Conservation (phyloP, 2,888 invertebrate species). For the Gymnocheta viridis region DNA sequence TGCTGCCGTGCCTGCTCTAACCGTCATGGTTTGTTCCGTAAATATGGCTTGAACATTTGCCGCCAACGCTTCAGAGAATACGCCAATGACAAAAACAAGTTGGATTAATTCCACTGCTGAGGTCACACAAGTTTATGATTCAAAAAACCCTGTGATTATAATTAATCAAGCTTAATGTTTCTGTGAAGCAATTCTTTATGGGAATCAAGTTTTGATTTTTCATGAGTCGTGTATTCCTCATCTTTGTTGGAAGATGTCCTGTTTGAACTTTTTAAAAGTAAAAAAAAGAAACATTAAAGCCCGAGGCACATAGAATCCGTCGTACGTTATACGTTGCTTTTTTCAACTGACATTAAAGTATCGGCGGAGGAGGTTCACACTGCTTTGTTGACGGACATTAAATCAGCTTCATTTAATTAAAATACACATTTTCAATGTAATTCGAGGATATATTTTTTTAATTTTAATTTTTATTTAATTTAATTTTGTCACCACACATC, state of each 20-base stretch:
- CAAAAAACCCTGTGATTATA: constrained; percentile 13
- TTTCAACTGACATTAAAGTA: no score
- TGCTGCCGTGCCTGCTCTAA: constrained; percentile 99
- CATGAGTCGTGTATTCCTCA: constrained; percentile 33
- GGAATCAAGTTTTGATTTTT: constrained; percentile 13
- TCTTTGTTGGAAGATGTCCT: constrained; percentile 52
- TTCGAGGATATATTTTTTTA: no score
- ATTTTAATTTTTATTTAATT: no score
- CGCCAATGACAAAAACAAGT: constrained; percentile 91
- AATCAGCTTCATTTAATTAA: no score
- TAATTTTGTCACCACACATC: no score
- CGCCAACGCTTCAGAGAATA: constrained; percentile 99
- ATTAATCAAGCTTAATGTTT: constrained; percentile 29
- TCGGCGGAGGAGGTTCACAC: no score
- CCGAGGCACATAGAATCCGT: no score
- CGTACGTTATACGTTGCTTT: no score
- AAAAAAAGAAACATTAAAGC: constrained; percentile 6
- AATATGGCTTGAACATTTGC: constrained; percentile 98
- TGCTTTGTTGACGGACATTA: no score
- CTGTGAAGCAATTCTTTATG: constrained; percentile 16
- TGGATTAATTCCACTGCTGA: constrained; percentile 77
- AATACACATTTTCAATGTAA: no score
- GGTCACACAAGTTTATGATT: constrained; percentile 4
- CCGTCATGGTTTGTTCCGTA: constrained; percentile 98
- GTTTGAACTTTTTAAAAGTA: constrained; percentile 44